phyloP scores from a whole-genome alignment of 2,888 invertebrate genomes.

The Ferrisia virgata region DNA sequence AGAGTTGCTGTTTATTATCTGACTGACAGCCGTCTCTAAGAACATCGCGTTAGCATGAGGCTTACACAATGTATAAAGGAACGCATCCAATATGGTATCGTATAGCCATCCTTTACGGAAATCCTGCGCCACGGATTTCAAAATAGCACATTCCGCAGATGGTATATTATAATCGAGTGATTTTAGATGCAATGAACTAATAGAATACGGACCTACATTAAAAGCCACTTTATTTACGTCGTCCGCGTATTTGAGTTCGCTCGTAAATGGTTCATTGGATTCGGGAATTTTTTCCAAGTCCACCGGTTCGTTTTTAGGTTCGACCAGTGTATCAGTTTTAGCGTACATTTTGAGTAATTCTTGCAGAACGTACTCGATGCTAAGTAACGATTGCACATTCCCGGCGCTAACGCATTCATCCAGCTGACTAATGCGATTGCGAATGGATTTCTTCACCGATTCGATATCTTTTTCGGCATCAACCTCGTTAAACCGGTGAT shows the following conservation, averaged over 20 bases:
- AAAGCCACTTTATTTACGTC: neutral
- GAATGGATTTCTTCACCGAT: neutral
- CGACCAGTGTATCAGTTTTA: neutral
- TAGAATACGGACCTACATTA: neutral
- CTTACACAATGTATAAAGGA: neutral
- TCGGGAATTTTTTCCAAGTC: neutral
- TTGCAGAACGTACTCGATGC: neutral
- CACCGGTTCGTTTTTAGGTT: neutral
- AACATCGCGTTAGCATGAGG: neutral
- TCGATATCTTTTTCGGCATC: neutral
- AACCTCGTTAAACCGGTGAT: neutral
- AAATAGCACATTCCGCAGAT: neutral
- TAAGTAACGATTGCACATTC: neutral
- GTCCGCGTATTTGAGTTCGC: conserved; percentile 4
- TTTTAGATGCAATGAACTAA: neutral
- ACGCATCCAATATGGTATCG: conserved; percentile 25
- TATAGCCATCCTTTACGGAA: conserved; percentile 32
- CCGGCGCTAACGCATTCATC: neutral
- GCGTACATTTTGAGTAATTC: conserved; percentile 10
- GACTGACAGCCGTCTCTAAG: conserved; percentile 16
- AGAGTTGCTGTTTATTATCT: neutral
- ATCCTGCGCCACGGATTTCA: neutral
- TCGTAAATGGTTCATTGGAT: neutral
- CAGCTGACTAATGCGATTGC: neutral
- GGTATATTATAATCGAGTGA: conserved; percentile 28